These are phyloP conservation scores for Numenius arquata DNA, from an alignment of 2,113 vertebrate genomes.

Conservation along the genomic window DNA sequence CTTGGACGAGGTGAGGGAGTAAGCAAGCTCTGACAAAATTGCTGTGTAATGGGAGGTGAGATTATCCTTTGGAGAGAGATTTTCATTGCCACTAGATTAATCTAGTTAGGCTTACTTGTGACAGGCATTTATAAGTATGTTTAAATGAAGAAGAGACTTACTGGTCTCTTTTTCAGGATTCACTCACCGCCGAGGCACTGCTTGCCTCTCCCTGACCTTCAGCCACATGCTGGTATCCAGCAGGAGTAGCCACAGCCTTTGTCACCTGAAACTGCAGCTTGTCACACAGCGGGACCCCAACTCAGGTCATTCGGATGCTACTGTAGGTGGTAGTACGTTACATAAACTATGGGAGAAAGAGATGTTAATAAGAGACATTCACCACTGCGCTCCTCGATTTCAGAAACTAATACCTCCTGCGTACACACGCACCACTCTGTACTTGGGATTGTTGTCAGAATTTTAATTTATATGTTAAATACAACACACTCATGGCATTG, in stretches of 20 bases:
- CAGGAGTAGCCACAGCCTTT: not conserved
- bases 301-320: not conserved
- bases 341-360: not conserved
- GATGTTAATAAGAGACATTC: not conserved
- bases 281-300: accelerated
- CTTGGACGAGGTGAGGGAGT: not conserved
- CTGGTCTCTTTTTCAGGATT: not conserved
- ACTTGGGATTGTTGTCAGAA: not conserved
- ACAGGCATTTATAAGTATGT: not conserved
- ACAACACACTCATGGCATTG: not conserved
- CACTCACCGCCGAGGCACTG: not conserved
- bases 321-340: accelerated
- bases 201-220: not conserved
- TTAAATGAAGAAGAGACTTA: not conserved
- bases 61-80: not conserved
- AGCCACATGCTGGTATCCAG: accelerated
- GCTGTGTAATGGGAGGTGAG: not conserved
- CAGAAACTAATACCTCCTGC: not conserved
- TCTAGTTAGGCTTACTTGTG: not conserved
- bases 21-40: not conserved
- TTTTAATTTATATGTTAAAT: not conserved
- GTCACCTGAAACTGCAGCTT: not conserved
- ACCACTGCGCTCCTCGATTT: not conserved
- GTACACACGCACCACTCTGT: accelerated
- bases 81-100: not conserved